phyloP scores from a whole-genome alignment of 2,113 vertebrate genomes.

The Tylochromis polylepis region DNA sequence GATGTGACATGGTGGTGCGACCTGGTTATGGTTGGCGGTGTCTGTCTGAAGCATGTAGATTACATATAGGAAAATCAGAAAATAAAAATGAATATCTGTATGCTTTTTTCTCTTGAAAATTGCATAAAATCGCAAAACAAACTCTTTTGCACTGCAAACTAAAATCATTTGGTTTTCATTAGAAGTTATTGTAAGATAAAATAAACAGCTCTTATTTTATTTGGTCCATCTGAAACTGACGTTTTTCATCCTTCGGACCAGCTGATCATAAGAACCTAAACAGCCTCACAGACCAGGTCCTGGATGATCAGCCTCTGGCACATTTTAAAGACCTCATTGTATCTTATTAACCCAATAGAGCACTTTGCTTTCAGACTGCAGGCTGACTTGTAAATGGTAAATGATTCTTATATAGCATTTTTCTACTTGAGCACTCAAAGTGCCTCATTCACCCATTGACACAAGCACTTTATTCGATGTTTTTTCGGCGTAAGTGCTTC shows the following conservation, averaged over 20 bases:
- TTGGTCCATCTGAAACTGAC: neutral
- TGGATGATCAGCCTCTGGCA: neutral
- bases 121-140: neutral
- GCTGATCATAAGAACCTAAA: neutral
- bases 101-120: accelerated
- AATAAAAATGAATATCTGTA: accelerated
- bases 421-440: neutral
- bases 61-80: neutral
- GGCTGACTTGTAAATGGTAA: neutral
- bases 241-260: neutral
- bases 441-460: neutral
- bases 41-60: neutral
- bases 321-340: neutral
- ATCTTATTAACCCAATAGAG: neutral
- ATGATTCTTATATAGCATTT: neutral
- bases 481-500: neutral
- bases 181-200: accelerated
- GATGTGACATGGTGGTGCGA: neutral
- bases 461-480: neutral
- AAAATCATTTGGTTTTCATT: accelerated
- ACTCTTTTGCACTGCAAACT: accelerated
- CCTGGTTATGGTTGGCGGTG: neutral
- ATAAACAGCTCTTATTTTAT: neutral
- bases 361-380: neutral
- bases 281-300: neutral